phyloP scores from a whole-genome alignment of 2,888 invertebrate genomes.

The Geotrupes spiniger region DNA sequence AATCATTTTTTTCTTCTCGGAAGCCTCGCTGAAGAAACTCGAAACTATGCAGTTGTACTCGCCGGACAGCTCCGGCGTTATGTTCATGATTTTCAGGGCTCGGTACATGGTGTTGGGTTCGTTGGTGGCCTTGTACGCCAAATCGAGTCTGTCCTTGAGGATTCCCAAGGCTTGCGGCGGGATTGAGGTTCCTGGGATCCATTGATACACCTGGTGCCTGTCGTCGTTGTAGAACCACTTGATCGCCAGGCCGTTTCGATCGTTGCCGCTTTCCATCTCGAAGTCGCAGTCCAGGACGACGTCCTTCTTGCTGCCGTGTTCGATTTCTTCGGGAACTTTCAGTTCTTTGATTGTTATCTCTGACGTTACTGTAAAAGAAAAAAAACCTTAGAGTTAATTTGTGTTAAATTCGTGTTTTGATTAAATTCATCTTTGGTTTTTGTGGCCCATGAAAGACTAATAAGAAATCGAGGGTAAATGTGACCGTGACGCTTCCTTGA shows the following conservation, averaged over 20 bases:
- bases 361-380: constrained; percentile 14
- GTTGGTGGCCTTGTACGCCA: constrained; percentile 46
- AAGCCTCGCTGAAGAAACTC: constrained; percentile 49
- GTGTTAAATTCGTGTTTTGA: too few relatives aligned
- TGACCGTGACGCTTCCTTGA: too few relatives aligned
- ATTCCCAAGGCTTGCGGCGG: constrained; percentile 43
- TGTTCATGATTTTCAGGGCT: constrained; percentile 54
- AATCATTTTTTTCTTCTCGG: constrained; percentile 50
- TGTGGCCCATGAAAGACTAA: too few relatives aligned
- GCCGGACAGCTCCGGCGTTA: constrained; percentile 54
- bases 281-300: constrained; percentile 54
- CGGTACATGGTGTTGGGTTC: constrained; percentile 50
- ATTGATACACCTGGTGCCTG: constrained; percentile 51
- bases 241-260: constrained; percentile 46
- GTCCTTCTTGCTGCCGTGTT: constrained; percentile 30
- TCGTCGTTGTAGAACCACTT: constrained; percentile 54
- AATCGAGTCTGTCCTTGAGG: constrained; percentile 48
- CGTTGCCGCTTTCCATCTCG: constrained; percentile 44
- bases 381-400: too few relatives aligned
- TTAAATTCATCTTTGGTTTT: too few relatives aligned
- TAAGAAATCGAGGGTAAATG: too few relatives aligned
- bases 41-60: constrained; percentile 58
- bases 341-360: constrained; percentile 16
- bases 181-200: constrained; percentile 46
- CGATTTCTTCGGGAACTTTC: constrained; percentile 16